Evolutionary conservation across 1,140 invertebrate species (phyloP).

Genomic region (Batillaria attramentaria): DNA sequence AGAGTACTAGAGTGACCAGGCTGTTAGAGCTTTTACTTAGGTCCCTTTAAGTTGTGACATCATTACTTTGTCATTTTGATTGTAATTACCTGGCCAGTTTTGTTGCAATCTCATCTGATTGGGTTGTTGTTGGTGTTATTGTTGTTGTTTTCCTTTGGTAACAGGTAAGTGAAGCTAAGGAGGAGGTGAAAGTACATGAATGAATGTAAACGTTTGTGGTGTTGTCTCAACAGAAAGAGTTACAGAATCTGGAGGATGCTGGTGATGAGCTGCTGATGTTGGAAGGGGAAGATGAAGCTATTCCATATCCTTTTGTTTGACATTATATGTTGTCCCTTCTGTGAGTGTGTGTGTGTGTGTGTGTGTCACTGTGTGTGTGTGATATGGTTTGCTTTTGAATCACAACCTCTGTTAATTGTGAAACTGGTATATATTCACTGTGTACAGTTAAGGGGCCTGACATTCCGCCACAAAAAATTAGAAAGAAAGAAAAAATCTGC

Average conservation of each 20-base stretch:
- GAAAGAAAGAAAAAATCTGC: too few species aligned
- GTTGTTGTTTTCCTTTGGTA: background rate
- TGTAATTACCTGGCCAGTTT: too few species aligned
- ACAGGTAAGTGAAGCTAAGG: too few species aligned
- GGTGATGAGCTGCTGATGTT: constrained; percentile 87
- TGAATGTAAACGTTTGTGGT: constrained; percentile 14
- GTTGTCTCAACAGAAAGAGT: constrained; percentile 78
- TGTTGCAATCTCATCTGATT: background rate
- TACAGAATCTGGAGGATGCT: constrained; percentile 94
- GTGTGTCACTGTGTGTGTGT: background rate
- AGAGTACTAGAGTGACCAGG: too few species aligned
- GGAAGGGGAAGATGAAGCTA: constrained; percentile 80
- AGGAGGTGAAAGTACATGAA: too few species aligned
- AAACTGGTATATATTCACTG: too few species aligned
- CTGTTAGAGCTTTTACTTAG: too few species aligned
- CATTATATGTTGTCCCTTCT: background rate
- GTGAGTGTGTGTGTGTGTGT: background rate
- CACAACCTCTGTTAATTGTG: background rate
- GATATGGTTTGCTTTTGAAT: background rate
- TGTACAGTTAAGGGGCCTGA: too few species aligned
- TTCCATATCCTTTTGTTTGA: constrained; percentile 70
- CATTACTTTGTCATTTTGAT: background rate
- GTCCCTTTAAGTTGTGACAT: background rate
- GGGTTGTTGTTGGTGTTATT: background rate
- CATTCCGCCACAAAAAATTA: too few species aligned